Evolutionary conservation across 2,888 invertebrate genomes (phyloP), one percentile per base, ranked within the genome.

Genomic region (Myathropa florea): DNA sequence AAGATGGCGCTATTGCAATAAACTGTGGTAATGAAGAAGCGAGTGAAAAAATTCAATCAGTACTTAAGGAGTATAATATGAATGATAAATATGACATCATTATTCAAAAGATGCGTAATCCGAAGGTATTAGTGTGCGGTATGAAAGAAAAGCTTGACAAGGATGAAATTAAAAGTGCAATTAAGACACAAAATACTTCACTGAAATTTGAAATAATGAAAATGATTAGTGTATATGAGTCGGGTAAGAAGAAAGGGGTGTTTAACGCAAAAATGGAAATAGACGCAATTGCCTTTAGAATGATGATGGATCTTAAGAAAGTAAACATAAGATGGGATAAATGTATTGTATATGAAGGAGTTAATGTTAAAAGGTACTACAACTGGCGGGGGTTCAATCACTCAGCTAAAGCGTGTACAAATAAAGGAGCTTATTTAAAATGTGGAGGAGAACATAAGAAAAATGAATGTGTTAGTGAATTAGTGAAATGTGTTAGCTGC

Each of bases 321-420:
- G 55, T 84, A 9, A 76, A 79, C 53, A 82, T 84, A 53, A 64
- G 72, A 28, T 78, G 77, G 80, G 85, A 85, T 18, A 83, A 67
- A 59, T 88, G 80, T 73, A 23, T 59, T 73, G 67, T 84, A 0
- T 81, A 79, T 59, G 85, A 88, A 57, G 76, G 67, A 2, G 26
- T 79, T 6, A 82, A 73, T 26, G 67, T 83, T n/a, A 36, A 24
- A 60, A 77, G 83, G 10, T 88, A 77, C 63, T 86, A 30, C 53
- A 88, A 81, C 12, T 84, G 88, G 33, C 82, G 67, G 61, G 77
- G 78, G 14, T 86, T 88, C 26, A 81, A 86, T 57, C 83, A 86
- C 33, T 75, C 18, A 9, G 53, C 83, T 4, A 83, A 57, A 39
- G 23, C 21, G 0, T 87, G 72, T 39, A 87, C 28, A 12, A 64